Base-by-base conservation (phyloP, 2,888 invertebrate genomes). In the Ypsolopha scabrella region DNA sequence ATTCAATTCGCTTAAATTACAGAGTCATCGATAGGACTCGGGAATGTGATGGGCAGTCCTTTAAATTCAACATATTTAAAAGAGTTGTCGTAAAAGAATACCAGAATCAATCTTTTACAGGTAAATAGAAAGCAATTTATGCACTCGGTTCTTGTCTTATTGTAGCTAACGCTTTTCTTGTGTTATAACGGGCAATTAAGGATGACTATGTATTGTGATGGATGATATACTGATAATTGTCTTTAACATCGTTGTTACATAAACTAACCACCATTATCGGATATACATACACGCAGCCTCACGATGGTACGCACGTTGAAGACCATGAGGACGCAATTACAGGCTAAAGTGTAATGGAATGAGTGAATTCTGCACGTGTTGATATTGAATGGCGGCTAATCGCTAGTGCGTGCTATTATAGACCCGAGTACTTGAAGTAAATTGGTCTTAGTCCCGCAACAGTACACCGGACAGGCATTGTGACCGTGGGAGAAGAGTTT, bases 391-490 rank as follows among this genome's bases (percentile, higher is more conserved):
- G 47, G 47, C 13, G 11, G 14, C 47, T 47, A 47, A 47, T 47
- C 47, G 47, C 51, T 52, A 51, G 13, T 47, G 51, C 36, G 47
- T 44, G 55, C 51, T 50, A 52, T 54, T 51, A 57, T 33, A 11
- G 46, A 10, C 11, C n/a, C 6, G n/a, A 34, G 46, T 11, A 24
- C 33, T 47, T 33, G 53, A 53, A 59, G 60, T 63, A 61, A 65
- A 67, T 65, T 64, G 58, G 54, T 62, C 61, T 63, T 55, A 57
- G 56, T 59, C 57, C 55, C 51, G 52, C 58, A 57, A 59, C 46
- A 54, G 52, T n/a, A 52, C 55, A 56, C 54, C 52, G 43, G 38
- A 10, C 49, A 50, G 34, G 41, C 50, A 50, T 53, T 44, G 51
- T 39, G 39, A 50, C 10, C 46, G 52, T 51, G 51, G 53, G 53